phyloP scores from a whole-genome alignment of 2,113 vertebrate species.

The Jaculus jaculus region DNA sequence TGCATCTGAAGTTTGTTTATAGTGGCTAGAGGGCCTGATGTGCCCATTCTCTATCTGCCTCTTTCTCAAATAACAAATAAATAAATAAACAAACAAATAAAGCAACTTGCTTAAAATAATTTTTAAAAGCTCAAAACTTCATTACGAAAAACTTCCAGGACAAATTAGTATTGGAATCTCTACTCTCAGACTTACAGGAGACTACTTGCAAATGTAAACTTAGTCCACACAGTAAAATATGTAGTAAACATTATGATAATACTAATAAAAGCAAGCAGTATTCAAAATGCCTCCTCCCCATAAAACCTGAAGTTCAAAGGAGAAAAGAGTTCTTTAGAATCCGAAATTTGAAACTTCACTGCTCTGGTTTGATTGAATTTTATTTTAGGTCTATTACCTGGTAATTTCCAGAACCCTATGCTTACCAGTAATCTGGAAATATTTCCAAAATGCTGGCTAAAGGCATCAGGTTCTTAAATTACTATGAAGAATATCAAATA shows the following conservation, averaged over 20 bases:
- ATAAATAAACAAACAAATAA: no score
- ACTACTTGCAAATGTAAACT: not conserved
- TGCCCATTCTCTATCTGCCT: no score
- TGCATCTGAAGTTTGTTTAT: no score
- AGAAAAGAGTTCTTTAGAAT: not conserved
- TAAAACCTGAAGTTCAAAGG: not conserved
- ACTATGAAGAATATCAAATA: not conserved
- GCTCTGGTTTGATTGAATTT: not conserved
- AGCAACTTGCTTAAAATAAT: no score
- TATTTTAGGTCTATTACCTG: not conserved
- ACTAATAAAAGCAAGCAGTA: not conserved
- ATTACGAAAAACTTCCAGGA: not conserved
- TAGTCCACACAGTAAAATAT: not conserved
- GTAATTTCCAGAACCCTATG: not conserved
- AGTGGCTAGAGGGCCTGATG: no score
- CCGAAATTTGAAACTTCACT: not conserved
- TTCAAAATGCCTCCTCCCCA: not conserved
- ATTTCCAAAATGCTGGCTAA: not conserved
- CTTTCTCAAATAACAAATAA: no score
- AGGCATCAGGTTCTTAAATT: not conserved
- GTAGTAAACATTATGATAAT: not conserved
- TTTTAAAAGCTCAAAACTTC: not conserved
- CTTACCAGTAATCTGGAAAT: not conserved
- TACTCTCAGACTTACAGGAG: not conserved
- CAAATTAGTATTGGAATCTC: not conserved